Base-by-base conservation (phyloP, 2,113 vertebrate genomes). In the Oryzias javanicus region DNA sequence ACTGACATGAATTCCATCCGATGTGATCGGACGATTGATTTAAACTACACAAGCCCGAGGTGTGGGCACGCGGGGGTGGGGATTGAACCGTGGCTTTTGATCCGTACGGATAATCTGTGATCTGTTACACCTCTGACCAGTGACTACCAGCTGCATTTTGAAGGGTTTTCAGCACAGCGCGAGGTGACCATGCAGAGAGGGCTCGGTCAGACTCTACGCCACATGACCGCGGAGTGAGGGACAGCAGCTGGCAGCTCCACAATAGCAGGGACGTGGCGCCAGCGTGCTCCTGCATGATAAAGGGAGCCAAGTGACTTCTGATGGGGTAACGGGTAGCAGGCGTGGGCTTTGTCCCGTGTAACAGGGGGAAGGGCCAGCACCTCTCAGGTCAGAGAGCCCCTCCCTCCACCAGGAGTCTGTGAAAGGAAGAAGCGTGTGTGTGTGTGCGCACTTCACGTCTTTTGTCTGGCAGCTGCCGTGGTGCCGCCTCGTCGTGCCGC, bases 381-480 rank as follows among this genome's bases (percentile, higher is more conserved):
- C 56, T 59, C 0, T 24, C 17, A 74, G 82, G 81, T 89, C 81
- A 77, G 67, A 77, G 85, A 86, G 74, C 83, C 68, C 71, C 83
- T 66, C 71, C 64, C 57, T 35, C 52, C 49, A 64, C 35, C 60
- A 59, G 70, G 49, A 79, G 42, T 63, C 52, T 42, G 70, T 74
- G 82, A 85, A 86, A 76, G 59, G 27, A 76, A 27, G 6, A 27
- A 27, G 54, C 79, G n/a, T 81, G 78, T 81, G 84, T 69, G 80
- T 49, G 55, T 54, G 35, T 12, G 35, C 66, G 65, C 14, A 17
- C 59, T 57, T 50, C 64, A 59, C 24, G 24, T 52, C 68, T 60
- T 83, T 90, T 88, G 88, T 89, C 59, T 6, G 27, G 64, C 80
- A 89, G 83, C 83, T 86, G 81, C 82, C 17, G 0, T 50, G 51